phyloP scores from a whole-genome alignment of 2,113 vertebrate genomes.

The Pollimyrus isidori region DNA sequence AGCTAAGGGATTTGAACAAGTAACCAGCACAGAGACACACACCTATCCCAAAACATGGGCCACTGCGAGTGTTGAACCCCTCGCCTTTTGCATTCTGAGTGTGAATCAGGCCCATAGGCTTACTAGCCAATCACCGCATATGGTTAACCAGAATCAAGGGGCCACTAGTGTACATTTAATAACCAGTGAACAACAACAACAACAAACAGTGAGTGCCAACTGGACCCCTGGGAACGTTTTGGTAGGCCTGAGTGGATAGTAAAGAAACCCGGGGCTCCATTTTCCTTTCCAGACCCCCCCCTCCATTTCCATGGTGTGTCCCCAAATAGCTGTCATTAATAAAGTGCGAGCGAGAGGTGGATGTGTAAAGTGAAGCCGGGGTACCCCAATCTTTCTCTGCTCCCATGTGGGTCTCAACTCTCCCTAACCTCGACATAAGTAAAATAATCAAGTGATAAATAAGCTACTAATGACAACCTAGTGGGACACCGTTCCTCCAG shows the following conservation, averaged over 20 bases:
- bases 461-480: conserved; percentile 3
- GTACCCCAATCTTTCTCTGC: not conserved
- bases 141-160: not conserved
- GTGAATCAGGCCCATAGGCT: not conserved
- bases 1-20: not conserved
- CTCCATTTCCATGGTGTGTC: not conserved
- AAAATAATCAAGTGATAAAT: conserved; percentile 15
- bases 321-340: conserved; percentile 14
- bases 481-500: not conserved
- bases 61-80: not conserved
- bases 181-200: not conserved
- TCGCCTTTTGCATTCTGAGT: not conserved
- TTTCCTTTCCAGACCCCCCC: not conserved
- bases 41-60: not conserved
- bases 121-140: not conserved
- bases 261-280: not conserved
- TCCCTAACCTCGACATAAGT: not conserved
- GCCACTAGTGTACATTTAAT: not conserved
- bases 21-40: not conserved
- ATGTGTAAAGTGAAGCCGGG: not conserved
- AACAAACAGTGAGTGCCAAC: not conserved
- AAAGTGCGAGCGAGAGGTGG: not conserved
- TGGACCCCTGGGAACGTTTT: not conserved
- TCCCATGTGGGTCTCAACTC: not conserved
- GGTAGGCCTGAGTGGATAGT: not conserved